Conservation (phyloP, 2,113 vertebrate species). For the Prolemur simus region DNA sequence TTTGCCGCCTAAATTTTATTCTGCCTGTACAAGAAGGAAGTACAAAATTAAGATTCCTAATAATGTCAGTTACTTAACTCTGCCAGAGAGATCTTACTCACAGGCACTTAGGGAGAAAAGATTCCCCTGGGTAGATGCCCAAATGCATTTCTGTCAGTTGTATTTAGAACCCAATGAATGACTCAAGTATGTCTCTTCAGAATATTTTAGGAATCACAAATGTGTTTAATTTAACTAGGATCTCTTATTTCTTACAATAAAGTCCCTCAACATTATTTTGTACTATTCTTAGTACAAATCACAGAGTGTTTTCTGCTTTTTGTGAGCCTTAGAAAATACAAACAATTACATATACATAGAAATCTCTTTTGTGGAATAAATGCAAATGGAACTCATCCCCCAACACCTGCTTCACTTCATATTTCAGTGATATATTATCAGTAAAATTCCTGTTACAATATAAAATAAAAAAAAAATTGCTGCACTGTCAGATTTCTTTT, state of each 20-base stretch:
- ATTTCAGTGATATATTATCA: background rate
- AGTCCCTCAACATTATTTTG: background rate
- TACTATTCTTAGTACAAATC: background rate
- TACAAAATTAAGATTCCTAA: conserved; percentile 15
- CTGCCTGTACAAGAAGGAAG: background rate
- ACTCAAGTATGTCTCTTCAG: background rate
- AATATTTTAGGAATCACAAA: background rate
- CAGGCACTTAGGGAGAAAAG: background rate
- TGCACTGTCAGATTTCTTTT: background rate
- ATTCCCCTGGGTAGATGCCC: background rate
- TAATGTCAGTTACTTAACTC: background rate
- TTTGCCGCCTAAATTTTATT: background rate
- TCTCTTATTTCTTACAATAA: background rate
- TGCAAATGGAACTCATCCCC: background rate
- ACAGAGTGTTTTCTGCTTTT: background rate
- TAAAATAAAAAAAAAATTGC: background rate
- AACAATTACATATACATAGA: background rate
- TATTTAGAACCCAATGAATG: conserved; percentile 30
- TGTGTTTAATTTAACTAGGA: background rate
- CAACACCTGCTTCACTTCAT: background rate
- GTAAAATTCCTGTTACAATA: background rate
- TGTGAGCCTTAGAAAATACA: background rate
- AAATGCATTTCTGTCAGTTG: background rate
- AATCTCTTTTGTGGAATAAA: background rate
- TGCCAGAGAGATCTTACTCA: background rate